Conservation (phyloP, 1,140 invertebrate species). For the Nebria ingens region DNA sequence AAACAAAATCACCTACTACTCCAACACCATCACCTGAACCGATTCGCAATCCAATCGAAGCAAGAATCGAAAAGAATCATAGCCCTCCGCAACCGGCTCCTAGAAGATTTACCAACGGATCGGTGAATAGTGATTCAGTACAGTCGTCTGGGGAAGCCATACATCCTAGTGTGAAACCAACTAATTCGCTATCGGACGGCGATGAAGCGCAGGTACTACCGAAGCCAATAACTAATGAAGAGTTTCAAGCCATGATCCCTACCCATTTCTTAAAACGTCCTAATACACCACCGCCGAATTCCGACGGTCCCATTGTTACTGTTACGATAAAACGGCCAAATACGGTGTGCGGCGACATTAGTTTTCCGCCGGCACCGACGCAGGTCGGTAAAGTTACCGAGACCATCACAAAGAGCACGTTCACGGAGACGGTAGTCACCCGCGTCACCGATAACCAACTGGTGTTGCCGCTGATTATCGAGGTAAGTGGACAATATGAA, state of each 20-base stretch:
- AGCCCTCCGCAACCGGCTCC: conserved; percentile 37
- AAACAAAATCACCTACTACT: conserved; percentile 15
- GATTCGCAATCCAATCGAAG: neutral
- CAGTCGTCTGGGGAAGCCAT: conserved; percentile 9
- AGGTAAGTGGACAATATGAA: no score
- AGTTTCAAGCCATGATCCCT: conserved; percentile 89
- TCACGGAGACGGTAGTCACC: conserved; percentile 88
- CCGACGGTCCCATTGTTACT: conserved; percentile 47
- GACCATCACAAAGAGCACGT: conserved; percentile 86
- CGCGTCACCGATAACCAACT: conserved; percentile 84
- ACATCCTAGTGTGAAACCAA: conserved; percentile 23
- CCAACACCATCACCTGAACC: neutral
- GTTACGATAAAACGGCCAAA: conserved; percentile 64
- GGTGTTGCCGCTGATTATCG: conserved; percentile 69
- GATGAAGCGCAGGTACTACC: conserved; percentile 45
- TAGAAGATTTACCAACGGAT: conserved; percentile 29
- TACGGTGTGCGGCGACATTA: conserved; percentile 44
- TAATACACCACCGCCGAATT: conserved; percentile 39
- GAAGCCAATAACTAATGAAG: conserved; percentile 79
- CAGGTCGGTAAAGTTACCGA: conserved; percentile 78
- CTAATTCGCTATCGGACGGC: conserved; percentile 23
- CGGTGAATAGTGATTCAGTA: conserved; percentile 24
- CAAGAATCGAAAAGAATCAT: neutral
- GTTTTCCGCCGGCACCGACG: conserved; percentile 72
- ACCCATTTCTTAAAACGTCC: conserved; percentile 61